phyloP scores from a whole-genome alignment of 1,140 invertebrate species.

The Ceratina japonica region DNA sequence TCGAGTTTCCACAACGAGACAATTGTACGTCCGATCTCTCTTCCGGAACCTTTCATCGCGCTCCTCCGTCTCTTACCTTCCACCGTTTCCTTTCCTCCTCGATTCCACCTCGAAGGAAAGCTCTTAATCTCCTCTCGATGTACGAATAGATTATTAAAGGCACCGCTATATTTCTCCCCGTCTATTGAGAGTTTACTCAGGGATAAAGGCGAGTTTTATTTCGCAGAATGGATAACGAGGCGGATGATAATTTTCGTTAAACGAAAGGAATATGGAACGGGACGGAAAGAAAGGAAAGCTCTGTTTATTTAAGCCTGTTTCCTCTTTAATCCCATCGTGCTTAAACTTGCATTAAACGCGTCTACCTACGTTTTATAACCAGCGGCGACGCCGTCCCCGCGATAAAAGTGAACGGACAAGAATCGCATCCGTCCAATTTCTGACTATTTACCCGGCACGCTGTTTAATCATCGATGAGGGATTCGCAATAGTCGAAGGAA shows the following conservation, averaged over 20 bases:
- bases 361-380: too few relatives aligned
- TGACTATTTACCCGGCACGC: too few relatives aligned
- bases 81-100: neutral
- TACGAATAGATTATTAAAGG: slow-evolving; percentile 25
- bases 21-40: neutral
- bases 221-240: neutral
- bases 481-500: too few relatives aligned
- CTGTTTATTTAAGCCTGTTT: neutral
- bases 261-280: neutral
- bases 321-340: neutral
- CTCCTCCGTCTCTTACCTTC: too few relatives aligned
- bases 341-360: neutral
- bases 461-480: too few relatives aligned
- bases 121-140: slow-evolving; percentile 12
- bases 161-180: neutral
- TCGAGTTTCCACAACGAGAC: slow-evolving; percentile 9
- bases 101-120: neutral
- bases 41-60: neutral
- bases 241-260: slow-evolving; percentile 11
- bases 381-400: too few relatives aligned
- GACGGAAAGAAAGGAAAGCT: too few relatives aligned
- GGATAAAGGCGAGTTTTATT: slow-evolving; percentile 3
- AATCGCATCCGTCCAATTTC: too few relatives aligned
- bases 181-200: neutral
- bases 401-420: too few relatives aligned